A percentile compares a stretch with the other conserved stretches of the same genome.
These are phyloP conservation scores for Atrichornis clamosus DNA, from an alignment of 2,113 vertebrate genomes.

Conservation along the genomic window DNA sequence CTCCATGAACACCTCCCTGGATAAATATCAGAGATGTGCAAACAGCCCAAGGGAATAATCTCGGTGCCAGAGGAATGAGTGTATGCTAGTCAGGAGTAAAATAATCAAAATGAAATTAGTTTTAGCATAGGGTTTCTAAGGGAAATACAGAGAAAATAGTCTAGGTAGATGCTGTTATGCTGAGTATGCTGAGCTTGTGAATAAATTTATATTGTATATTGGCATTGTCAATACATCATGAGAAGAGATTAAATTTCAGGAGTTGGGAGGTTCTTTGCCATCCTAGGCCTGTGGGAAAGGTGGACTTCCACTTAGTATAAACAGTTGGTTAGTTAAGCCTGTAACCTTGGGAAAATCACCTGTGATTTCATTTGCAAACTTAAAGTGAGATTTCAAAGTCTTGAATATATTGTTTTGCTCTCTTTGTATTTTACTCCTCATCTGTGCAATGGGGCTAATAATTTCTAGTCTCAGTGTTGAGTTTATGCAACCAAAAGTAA, in stretches of 20 bases:
- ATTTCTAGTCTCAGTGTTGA: not conserved
- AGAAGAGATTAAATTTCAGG: not conserved
- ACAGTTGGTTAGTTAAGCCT: not conserved
- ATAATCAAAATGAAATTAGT: not conserved
- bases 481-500: not conserved
- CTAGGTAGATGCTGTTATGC: not conserved
- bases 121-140: not conserved
- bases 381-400: not conserved
- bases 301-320: not conserved
- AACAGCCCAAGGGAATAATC: not conserved
- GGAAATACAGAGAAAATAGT: not conserved
- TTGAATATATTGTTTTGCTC: rapidly evolving
- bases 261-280: not conserved
- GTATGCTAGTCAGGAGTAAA: not conserved
- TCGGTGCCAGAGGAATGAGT: not conserved
- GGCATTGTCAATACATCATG: not conserved
- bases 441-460: not conserved
- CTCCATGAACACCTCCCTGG: not conserved
- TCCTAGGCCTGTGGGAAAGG: not conserved
- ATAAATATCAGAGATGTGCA: not conserved
- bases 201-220: not conserved
- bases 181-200: not conserved
- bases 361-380: not conserved
- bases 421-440: not conserved
- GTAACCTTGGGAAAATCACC: not conserved